Percentiles rank a stretch among this genome's conserved stretches.
These are phyloP conservation scores for Squalus acanthias DNA, from an alignment of 2,797 vertebrate species.

Conservation along the genomic window DNA sequence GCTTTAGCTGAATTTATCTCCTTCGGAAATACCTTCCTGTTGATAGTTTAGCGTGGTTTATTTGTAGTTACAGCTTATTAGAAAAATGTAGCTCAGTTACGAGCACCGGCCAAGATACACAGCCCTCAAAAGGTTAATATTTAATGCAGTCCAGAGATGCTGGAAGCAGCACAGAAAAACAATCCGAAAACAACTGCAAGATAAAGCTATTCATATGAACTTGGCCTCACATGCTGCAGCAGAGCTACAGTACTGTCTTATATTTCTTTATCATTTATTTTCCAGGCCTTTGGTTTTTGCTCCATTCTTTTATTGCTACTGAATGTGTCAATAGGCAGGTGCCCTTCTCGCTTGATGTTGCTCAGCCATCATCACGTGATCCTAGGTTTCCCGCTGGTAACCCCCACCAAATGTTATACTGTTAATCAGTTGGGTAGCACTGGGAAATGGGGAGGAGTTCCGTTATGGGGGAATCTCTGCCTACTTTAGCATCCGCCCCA, in stretches of 20 bases:
- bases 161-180: neutral
- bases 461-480: neutral
- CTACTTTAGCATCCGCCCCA: neutral
- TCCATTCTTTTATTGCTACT: constrained; percentile 15
- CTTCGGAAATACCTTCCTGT: neutral
- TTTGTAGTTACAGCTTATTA: neutral
- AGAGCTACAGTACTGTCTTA: neutral
- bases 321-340: neutral
- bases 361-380: neutral
- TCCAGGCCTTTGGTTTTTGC: neutral
- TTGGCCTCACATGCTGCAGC: neutral
- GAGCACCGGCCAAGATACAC: neutral
- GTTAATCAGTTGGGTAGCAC: neutral
- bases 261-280: neutral
- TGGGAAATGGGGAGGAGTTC: neutral
- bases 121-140: neutral
- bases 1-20: neutral
- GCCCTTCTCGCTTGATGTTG: neutral
- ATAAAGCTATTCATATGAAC: neutral
- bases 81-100: neutral
- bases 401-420: neutral
- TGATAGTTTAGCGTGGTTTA: neutral
- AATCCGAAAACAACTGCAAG: neutral
- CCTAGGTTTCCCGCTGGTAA: neutral
- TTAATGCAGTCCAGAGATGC: constrained; percentile 9